A percentile compares a stretch with the other conserved stretches of the same genome.
Evolutionary conservation across 2,888 invertebrate species (phyloP).

Genomic region (Watsonalla binaria): DNA sequence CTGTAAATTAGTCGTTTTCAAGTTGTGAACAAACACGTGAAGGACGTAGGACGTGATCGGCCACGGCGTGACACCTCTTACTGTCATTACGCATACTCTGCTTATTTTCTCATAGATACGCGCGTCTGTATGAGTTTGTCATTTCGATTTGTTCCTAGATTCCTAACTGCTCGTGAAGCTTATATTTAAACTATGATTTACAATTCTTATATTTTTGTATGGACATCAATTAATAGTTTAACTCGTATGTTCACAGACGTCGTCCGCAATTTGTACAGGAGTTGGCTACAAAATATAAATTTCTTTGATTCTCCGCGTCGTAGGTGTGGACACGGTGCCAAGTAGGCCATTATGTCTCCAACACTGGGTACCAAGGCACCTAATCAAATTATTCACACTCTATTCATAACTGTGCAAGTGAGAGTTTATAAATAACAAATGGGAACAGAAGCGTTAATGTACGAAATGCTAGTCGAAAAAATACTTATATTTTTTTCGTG

Average conservation of each 20-base stretch:
- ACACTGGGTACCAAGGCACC: constrained; percentile 32
- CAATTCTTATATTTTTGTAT: neutral
- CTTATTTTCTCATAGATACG: no score
- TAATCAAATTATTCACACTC: constrained; percentile 11
- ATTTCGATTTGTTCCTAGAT: no score
- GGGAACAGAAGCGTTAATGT: constrained; percentile 23
- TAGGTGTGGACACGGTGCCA: constrained; percentile 58
- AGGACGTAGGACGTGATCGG: no score
- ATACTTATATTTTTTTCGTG: constrained; percentile 33
- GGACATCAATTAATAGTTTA: neutral
- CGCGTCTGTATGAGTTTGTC: no score
- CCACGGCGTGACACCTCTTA: no score
- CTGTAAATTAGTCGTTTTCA: no score
- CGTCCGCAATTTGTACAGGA: constrained; percentile 11
- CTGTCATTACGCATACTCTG: no score
- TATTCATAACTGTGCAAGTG: constrained; percentile 27
- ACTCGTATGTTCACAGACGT: neutral
- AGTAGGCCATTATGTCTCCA: constrained; percentile 67
- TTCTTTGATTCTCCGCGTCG: constrained; percentile 58
- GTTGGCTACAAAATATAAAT: constrained; percentile 37
- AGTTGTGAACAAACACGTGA: no score
- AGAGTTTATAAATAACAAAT: neutral
- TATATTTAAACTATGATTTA: neutral
- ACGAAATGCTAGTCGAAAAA: constrained; percentile 13
- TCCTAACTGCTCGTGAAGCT: no score